These are phyloP conservation scores for Drosophila acutilabella DNA, from an alignment of 2,888 invertebrate species.

Conservation along the genomic window DNA sequence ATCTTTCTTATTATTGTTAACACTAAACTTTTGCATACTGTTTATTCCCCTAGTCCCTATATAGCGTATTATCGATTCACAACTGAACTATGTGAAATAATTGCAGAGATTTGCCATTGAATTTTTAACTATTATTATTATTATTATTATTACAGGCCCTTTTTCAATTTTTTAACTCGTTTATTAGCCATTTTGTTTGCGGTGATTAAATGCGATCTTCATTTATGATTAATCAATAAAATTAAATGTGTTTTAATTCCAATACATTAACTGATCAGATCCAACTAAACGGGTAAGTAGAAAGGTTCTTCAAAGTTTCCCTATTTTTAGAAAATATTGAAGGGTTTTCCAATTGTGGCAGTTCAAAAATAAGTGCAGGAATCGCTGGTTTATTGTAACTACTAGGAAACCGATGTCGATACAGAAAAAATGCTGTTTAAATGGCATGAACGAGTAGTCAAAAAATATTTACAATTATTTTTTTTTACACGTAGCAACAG, in stretches of 20 bases:
- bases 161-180: slow-evolving; percentile 1
- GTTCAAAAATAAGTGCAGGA: too few species aligned
- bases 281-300: too few species aligned
- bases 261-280: background rate
- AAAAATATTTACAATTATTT: too few species aligned
- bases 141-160: slow-evolving; percentile 4
- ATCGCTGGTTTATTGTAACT: too few species aligned
- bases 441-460: too few species aligned
- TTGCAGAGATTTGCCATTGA: slow-evolving; percentile 1
- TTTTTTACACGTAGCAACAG: too few species aligned
- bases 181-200: slow-evolving; percentile 22
- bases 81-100: background rate
- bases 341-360: too few species aligned
- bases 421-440: too few species aligned
- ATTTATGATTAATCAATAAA: slow-evolving; percentile 26
- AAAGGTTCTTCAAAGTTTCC: too few species aligned
- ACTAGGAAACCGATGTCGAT: too few species aligned
- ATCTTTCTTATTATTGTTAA: slow-evolving; percentile 4
- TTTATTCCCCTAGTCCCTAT: slow-evolving; percentile 2
- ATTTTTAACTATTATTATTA: slow-evolving; percentile 1
- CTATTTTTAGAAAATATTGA: too few species aligned
- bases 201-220: slow-evolving; percentile 43
- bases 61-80: slow-evolving; percentile 7
- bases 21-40: slow-evolving; percentile 4
- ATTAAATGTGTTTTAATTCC: slow-evolving; percentile 2